These are phyloP conservation scores for Ornithoptera priamus DNA, from an alignment of 2,888 invertebrate species.

Conservation along the genomic window DNA sequence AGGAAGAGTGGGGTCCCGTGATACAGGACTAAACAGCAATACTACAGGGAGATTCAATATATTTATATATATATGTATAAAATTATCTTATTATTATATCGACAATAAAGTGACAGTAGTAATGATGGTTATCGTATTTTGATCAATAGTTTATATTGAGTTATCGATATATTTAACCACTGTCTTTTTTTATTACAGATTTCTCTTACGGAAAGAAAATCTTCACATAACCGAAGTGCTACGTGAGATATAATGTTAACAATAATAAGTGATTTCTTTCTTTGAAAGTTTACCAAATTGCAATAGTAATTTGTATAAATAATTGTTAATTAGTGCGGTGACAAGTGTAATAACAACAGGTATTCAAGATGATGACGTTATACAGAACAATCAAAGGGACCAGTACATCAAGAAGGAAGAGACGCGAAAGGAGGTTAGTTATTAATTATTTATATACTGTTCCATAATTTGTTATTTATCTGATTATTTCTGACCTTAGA, in stretches of 20 bases:
- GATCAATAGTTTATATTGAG: too few species aligned
- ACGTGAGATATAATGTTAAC: constrained; percentile 19
- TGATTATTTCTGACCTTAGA: too few species aligned
- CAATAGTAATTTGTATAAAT: constrained; percentile 27
- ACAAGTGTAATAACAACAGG: constrained; percentile 34
- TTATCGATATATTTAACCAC: too few species aligned
- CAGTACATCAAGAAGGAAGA: constrained; percentile 74
- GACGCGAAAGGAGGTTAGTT: constrained; percentile 73
- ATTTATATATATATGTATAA: too few species aligned
- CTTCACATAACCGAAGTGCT: constrained; percentile 1
- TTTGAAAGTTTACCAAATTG: constrained; percentile 7
- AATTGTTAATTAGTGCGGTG: constrained; percentile 41
- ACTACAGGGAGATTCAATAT: too few species aligned
- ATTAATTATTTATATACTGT: background rate
- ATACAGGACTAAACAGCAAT: too few species aligned
- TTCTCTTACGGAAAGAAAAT: background rate
- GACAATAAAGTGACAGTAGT: too few species aligned
- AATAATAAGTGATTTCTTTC: constrained; percentile 16
- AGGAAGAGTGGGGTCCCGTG: too few species aligned
- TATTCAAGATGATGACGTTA: constrained; percentile 77
- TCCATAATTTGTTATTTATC: too few species aligned
- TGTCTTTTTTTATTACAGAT: constrained; percentile 16
- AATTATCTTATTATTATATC: too few species aligned
- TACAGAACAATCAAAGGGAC: constrained; percentile 80
- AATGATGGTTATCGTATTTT: too few species aligned